phyloP scores from a whole-genome alignment of 2,888 invertebrate species.

The Drepana falcataria region DNA sequence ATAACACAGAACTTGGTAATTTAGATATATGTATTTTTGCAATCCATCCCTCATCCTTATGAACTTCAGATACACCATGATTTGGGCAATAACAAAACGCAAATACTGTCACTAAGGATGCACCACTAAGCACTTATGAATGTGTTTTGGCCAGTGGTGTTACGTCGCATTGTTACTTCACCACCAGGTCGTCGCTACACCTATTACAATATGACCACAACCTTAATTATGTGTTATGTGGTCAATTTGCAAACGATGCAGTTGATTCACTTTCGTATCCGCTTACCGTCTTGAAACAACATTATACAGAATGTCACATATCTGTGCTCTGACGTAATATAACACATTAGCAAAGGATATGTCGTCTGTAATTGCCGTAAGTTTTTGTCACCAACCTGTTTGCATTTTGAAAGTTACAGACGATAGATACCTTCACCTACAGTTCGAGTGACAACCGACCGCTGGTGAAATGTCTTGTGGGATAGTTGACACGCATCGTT shows the following conservation, averaged over 20 bases:
- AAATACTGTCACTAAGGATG: too few species aligned
- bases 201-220: not conserved
- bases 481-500: not conserved
- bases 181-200: too few species aligned
- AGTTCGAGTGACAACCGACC: not conserved
- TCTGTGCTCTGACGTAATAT: not conserved
- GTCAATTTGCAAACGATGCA: not conserved
- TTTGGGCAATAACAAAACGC: too few species aligned
- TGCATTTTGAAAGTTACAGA: constrained; percentile 1
- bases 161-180: not conserved
- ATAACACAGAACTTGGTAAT: too few species aligned
- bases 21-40: too few species aligned
- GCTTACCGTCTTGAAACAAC: constrained; percentile 5
- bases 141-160: not conserved
- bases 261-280: constrained; percentile 10
- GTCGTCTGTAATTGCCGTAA: not conserved
- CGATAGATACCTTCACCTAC: not conserved
- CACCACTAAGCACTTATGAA: too few species aligned
- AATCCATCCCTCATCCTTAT: too few species aligned
- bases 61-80: too few species aligned
- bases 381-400: not conserved
- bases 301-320: not conserved
- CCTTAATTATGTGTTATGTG: not conserved
- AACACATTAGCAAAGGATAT: not conserved
- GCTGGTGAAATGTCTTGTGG: not conserved